Evolutionary conservation across 2,797 vertebrate species (phyloP), one percentile per base, ranked within the genome.

Genomic region (Microhierax caerulescens): DNA sequence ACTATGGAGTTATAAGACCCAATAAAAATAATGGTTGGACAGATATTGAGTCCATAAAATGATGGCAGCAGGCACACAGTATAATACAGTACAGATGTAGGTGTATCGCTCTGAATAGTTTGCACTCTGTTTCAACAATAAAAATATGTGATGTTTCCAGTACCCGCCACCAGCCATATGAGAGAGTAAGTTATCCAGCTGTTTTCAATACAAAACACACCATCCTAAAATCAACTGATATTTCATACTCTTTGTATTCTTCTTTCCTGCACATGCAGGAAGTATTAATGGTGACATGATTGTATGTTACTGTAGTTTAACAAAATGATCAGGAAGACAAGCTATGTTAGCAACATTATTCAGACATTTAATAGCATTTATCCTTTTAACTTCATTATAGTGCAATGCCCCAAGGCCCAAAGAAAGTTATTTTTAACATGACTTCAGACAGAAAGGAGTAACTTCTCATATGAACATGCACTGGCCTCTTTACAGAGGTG

Each of bases 281-380:
- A 96, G 94, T 96, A 97, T 96, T 97, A 97, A 96, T 85, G 81
- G 95, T 96, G 94, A 97, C 95, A 97, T 96, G 95, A 95, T 93
- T 96, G 94, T 96, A 94, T 91, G 93, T 97, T 96, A 85, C 90
- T 88, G 68, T 85, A 96, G 96, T 97, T 96, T 96, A 97, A 97
- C 93, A 97, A 95, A 97, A 96, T 93, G 95, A 91, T 96, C 95
- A 95, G 95, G 95, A 97, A 97, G 95, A 95, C 87, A 91, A 95
- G 91, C 94, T 90, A 93, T 95, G 95, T 97, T 97, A 95, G 95
- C 95, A 97, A 93, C 93, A 97, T 97, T 96, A 97, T 97, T 97
- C 87, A 95, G 96, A 96, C 95, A 97, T 97, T 97, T 95, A 97
- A 97, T 97, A 97, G 94, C 95, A 79, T 97, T 97, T 97, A 97